A percentile compares a stretch with the other conserved stretches of the same genome.
Conservation (phyloP, 2,797 vertebrate genomes). For the Melopsittacus undulatus region DNA sequence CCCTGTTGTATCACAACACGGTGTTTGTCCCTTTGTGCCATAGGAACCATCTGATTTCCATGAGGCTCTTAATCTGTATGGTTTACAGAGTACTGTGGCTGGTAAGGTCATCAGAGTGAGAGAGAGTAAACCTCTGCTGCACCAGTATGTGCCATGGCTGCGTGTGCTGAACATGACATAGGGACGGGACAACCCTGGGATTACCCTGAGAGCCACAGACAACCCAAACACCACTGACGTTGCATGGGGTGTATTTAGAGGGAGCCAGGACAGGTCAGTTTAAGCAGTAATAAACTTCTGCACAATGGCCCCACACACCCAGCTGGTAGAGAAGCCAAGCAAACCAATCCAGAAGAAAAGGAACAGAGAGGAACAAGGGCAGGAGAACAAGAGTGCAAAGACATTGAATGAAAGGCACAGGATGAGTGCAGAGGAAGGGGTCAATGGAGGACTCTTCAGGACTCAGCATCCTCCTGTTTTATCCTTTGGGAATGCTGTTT, state of each 20-base stretch:
- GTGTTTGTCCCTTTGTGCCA: neutral
- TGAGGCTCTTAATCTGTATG: fast-evolving
- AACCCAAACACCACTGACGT: neutral
- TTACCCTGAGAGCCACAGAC: neutral
- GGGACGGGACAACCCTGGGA: neutral
- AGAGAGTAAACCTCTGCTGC: neutral
- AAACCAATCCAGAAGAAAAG: neutral
- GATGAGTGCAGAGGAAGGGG: neutral
- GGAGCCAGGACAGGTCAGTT: neutral
- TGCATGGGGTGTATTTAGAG: fast-evolving
- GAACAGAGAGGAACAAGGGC: neutral
- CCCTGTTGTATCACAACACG: no score
- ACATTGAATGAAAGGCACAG: neutral
- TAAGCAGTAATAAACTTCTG: neutral
- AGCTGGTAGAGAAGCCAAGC: neutral
- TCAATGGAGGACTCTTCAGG: neutral
- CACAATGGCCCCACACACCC: fast-evolving
- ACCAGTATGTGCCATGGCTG: fast-evolving
- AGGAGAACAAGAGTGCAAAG: neutral
- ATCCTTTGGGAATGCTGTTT: neutral
- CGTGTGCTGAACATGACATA: neutral
- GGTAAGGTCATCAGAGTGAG: fast-evolving
- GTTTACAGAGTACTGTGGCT: neutral
- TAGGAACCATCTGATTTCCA: neutral
- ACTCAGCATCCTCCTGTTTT: neutral